phyloP scores from a whole-genome alignment of 23 tunicate species.

The Styela plicata region DNA sequence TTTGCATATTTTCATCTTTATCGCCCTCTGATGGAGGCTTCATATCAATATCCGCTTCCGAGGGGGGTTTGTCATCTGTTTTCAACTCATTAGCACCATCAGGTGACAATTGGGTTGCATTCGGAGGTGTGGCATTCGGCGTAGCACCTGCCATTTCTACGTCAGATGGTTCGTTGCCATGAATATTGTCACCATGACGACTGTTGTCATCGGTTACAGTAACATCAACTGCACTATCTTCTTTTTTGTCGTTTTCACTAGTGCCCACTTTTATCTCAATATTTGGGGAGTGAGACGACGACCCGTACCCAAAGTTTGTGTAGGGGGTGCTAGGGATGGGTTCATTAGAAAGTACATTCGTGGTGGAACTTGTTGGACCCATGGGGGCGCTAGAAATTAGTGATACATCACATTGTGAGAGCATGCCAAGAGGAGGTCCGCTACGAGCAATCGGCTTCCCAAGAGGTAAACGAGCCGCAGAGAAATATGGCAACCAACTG shows the following conservation, averaged over 20 bases:
- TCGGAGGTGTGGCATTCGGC: not conserved
- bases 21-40: slow-evolving; percentile 33
- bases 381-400: slow-evolving; percentile 28
- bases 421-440: slow-evolving; percentile 70
- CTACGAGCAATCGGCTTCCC: slow-evolving; percentile 74
- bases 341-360: slow-evolving; percentile 5
- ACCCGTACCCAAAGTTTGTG: not conserved
- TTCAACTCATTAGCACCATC: not conserved
- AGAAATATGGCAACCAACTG: slow-evolving; percentile 76
- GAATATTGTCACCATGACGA: not conserved
- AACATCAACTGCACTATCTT: not conserved
- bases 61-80: not conserved
- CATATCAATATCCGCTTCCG: slow-evolving; percentile 46
- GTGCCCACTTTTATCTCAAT: not conserved
- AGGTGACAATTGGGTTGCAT: not conserved
- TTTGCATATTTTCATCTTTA: slow-evolving; percentile 46
- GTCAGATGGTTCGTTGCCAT: not conserved
- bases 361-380: slow-evolving; percentile 4
- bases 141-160: slow-evolving; percentile 27
- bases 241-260: not conserved
- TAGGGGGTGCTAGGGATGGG: slow-evolving; percentile 16
- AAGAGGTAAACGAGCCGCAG: slow-evolving; percentile 31
- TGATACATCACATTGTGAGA: slow-evolving; percentile 26
- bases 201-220: not conserved
- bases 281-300: not conserved